Evolutionary conservation across 2,797 vertebrate genomes (phyloP).

Genomic region (Lepus townsendii): DNA sequence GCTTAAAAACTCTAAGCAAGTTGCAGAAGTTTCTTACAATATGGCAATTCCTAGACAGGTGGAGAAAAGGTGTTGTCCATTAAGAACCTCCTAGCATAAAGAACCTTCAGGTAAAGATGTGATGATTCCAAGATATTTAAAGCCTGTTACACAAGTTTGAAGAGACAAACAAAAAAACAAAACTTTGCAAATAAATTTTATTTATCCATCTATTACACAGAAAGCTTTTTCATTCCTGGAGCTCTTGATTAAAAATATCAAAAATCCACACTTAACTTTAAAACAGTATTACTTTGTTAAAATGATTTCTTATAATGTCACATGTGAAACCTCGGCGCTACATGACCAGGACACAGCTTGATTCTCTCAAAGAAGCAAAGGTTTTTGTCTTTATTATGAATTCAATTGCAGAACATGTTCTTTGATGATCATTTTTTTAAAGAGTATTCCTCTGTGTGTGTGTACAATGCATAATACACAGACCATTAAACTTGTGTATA

Average conservation of each 20-base stretch:
- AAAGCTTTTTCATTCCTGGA: background rate
- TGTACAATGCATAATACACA: background rate
- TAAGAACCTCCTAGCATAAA: background rate
- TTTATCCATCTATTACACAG: background rate
- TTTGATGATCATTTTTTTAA: background rate
- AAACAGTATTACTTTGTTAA: background rate
- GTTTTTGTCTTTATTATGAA: background rate
- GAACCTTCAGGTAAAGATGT: background rate
- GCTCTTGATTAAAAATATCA: background rate
- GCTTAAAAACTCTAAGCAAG: conserved; percentile 22
- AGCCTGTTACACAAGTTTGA: background rate
- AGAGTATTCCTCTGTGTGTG: background rate
- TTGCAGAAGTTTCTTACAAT: background rate
- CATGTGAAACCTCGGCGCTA: background rate
- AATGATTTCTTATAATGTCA: background rate
- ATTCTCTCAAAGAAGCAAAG: background rate
- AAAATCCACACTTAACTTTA: background rate
- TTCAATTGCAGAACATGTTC: background rate
- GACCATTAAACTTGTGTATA: too few species aligned
- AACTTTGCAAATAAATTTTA: background rate
- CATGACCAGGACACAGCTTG: background rate
- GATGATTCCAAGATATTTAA: background rate
- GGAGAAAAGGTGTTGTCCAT: background rate
- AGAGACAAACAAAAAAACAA: background rate
- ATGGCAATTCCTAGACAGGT: background rate